Evolutionary conservation across 1,140 invertebrate species (phyloP), one percentile per base, ranked within the genome.

Genomic region (Amyelois transitella): DNA sequence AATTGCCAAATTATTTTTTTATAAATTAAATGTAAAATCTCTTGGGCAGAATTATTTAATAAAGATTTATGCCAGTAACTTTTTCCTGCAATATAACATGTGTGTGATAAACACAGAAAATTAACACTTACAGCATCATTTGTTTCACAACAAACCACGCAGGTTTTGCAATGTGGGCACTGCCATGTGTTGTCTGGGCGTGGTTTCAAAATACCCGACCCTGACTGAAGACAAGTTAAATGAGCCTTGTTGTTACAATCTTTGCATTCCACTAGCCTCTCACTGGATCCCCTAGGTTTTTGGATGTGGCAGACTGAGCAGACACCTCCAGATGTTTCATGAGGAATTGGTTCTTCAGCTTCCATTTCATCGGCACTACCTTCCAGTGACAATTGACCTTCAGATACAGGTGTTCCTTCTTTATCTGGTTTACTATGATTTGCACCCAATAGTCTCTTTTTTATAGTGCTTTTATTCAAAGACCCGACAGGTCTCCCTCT

Each of bases 221-320:
- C 92, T 17, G 91, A 89, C 67, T 92, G 92, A 54, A 93, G 89
- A 64, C 93, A 94, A 62, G 89, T 91, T 17, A 91, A 89, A 81
- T 94, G 92, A 44, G 92, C 93, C 92, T 94, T 93, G 55, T 94
- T 93, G 52, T 92, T 94, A 64, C 95, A 96, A 77, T 95, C 94
- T 50, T 93, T 88, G 77, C 95, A 96, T 57, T 92, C 90, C 1
- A 96, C 90, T 32, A 96, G 88, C 47, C 90, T 90, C 72, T 95
- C 95, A 66, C 84, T 88, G 18, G 90, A 89, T 0, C 91, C 92
- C 62, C 89, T 82, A 62, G 88, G 86, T 62, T 89, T 90, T 48
- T 91, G 89, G 18, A 89, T 69, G 45, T 89, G 86, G 60, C 91
- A 91, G 1, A 91, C 90, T 0, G 90, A 91, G 63, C 91, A 91